Percentiles rank a stretch among this genome's conserved stretches.
Conservation (phyloP, 2,113 vertebrate species). For the Alectura lathami region DNA sequence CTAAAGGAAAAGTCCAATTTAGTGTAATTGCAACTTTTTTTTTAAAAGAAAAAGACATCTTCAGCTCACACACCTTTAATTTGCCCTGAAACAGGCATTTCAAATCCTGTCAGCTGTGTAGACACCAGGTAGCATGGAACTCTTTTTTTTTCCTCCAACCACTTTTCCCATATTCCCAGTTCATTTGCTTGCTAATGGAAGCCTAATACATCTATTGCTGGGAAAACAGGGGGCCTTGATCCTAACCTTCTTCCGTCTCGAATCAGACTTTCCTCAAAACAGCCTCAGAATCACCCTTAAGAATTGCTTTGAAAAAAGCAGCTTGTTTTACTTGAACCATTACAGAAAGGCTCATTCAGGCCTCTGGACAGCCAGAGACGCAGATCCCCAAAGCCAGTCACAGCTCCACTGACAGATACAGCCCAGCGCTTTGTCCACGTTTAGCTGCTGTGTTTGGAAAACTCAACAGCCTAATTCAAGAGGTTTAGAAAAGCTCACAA, state of each 20-base stretch:
- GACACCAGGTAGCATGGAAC: background rate
- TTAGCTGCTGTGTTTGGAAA: background rate
- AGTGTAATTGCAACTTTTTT: background rate
- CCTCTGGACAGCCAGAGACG: background rate
- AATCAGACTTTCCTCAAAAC: background rate
- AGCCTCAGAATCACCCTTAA: background rate
- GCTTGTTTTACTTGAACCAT: background rate
- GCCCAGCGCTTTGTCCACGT: background rate
- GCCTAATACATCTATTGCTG: background rate
- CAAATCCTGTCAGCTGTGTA: background rate
- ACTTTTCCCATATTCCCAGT: background rate
- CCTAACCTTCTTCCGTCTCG: background rate
- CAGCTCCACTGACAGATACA: background rate
- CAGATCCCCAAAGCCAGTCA: background rate
- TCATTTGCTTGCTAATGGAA: background rate
- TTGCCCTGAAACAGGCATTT: background rate
- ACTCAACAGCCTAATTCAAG: background rate
- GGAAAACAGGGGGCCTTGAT: background rate
- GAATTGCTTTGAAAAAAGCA: background rate
- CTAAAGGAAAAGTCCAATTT: background rate
- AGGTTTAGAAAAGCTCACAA: background rate
- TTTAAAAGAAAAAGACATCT: background rate
- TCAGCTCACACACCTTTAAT: background rate
- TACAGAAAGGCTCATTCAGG: background rate
- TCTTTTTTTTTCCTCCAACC: background rate